Base-by-base conservation (phyloP, 2,888 invertebrate species). In the Sarcophaga subvicina region DNA sequence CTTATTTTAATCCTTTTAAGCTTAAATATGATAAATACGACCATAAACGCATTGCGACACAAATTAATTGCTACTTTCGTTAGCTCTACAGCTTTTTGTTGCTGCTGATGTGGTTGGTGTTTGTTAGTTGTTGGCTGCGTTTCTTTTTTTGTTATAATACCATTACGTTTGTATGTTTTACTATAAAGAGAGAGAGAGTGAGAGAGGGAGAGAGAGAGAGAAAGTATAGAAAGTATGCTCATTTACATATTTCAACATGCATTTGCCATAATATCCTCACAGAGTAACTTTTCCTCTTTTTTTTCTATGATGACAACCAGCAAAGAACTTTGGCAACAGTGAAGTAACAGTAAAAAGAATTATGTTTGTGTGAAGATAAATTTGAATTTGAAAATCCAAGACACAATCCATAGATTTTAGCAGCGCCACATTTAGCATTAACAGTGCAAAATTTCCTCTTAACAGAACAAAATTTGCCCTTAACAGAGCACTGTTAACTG, bases 41-140 rank as follows among this genome's bases (percentile, higher is more conserved):
- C n/a, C 69, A 77, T 62, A 54, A 86, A 78, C 77, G 80, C 80
- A 86, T 69, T 83, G 86, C 80, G 86, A 78, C 86, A 83, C 77
- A 77, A 83, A 83, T 83, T 83, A 83, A 80, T 86, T 83, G 73
- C 70, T 49, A 80, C 59, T 70, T 77, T 78, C 70, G 54, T 80
- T 64, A 2, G 8, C 6, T 5, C 37, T 37, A 8, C 8, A 37
- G 37, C 10, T 22, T 79, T 66, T 66, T 60, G n/a, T 37, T 62
- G 25, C 47, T 78, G 17, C 25, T 62, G 45, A 27, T 54, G 17
- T 54, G 17, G 14, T 54, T 54, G 14, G 12, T 3, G 54, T 54
- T 54, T 54, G 14, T 4, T 14, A 54, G 12, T 54, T 54, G 54
- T 3, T 54, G 54, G 54, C 14, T 54, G 10, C 14, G 49, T 14